These are phyloP conservation scores for Tenrec ecaudatus DNA, from an alignment of 2,113 vertebrate species.

Conservation along the genomic window DNA sequence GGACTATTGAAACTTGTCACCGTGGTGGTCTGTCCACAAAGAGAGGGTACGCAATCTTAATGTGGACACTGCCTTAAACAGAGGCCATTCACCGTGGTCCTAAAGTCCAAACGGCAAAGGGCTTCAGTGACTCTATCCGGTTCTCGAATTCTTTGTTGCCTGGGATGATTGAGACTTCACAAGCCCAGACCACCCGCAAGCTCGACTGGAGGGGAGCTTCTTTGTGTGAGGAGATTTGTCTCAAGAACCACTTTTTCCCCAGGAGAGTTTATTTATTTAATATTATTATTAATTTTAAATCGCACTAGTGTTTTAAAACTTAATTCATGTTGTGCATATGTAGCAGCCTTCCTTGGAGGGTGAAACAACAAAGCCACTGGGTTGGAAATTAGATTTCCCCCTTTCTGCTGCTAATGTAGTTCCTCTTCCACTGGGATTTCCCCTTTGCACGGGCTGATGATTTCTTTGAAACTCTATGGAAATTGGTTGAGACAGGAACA, in stretches of 20 bases:
- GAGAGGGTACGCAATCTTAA: slow-evolving; percentile 57
- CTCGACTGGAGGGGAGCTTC: slow-evolving; percentile 45
- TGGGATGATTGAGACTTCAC: slow-evolving; percentile 69
- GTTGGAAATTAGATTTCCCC: slow-evolving; percentile 80
- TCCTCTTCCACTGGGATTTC: slow-evolving; percentile 77
- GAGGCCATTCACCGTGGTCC: neutral
- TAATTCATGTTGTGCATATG: slow-evolving; percentile 78
- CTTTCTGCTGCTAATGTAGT: slow-evolving; percentile 75
- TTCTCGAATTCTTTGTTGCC: slow-evolving; percentile 57
- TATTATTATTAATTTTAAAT: slow-evolving; percentile 68
- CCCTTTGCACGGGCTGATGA: slow-evolving; percentile 80
- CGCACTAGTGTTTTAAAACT: slow-evolving; percentile 70
- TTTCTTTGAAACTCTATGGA: slow-evolving; percentile 82
- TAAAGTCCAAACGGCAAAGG: neutral
- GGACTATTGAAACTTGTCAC: slow-evolving; percentile 52
- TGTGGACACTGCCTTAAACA: neutral
- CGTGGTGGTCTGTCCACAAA: slow-evolving; percentile 49
- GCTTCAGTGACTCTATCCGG: neutral
- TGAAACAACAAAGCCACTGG: slow-evolving; percentile 80
- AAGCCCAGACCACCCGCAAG: slow-evolving; percentile 67
- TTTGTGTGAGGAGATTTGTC: slow-evolving; percentile 66
- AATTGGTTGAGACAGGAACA: slow-evolving; percentile 84
- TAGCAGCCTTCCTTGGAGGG: slow-evolving; percentile 79
- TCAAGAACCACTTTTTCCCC: slow-evolving; percentile 56
- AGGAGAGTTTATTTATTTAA: slow-evolving; percentile 47